phyloP scores from a whole-genome alignment of 2,797 vertebrate genomes.

The Nannoperca obscura region DNA sequence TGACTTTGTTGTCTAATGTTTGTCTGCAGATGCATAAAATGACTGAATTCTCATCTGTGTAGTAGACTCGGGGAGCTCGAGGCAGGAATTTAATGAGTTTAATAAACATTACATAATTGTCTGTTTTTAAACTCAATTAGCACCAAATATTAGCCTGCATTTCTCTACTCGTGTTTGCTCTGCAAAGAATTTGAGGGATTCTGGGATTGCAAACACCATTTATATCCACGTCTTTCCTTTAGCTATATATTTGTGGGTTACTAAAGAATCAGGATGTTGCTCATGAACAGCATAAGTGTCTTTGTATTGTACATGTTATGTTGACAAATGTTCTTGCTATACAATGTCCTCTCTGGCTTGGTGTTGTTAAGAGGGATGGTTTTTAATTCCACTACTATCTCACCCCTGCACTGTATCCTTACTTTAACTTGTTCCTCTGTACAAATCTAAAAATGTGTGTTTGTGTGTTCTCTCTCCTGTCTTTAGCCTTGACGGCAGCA shows the following conservation, averaged over 20 bases:
- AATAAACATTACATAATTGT: conserved; percentile 66
- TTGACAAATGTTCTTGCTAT: not conserved
- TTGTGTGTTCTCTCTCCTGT: conserved; percentile 16
- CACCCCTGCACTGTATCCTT: not conserved
- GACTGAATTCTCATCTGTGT: conserved; percentile 46
- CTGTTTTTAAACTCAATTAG: conserved; percentile 68
- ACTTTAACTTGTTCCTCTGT: not conserved
- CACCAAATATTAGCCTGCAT: conserved; percentile 35
- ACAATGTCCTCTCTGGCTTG: not conserved
- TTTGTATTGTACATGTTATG: not conserved
- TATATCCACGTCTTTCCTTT: conserved; percentile 11
- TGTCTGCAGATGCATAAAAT: conserved; percentile 63
- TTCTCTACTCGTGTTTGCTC: conserved; percentile 43
- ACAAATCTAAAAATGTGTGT: not conserved
- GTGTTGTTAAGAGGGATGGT: not conserved
- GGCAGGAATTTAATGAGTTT: conserved; percentile 64
- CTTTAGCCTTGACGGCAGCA: conserved; percentile 92
- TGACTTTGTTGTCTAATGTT: conserved; percentile 57
- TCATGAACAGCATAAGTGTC: not conserved
- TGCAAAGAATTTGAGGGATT: conserved; percentile 33
- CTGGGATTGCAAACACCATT: conserved; percentile 10
- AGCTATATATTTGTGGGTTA: not conserved
- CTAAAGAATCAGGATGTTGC: not conserved
- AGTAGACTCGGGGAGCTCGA: conserved; percentile 35
- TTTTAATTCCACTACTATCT: conserved; percentile 27